Evolutionary conservation across 1,140 invertebrate genomes (phyloP).

Genomic region (Phthorimaea operculella): DNA sequence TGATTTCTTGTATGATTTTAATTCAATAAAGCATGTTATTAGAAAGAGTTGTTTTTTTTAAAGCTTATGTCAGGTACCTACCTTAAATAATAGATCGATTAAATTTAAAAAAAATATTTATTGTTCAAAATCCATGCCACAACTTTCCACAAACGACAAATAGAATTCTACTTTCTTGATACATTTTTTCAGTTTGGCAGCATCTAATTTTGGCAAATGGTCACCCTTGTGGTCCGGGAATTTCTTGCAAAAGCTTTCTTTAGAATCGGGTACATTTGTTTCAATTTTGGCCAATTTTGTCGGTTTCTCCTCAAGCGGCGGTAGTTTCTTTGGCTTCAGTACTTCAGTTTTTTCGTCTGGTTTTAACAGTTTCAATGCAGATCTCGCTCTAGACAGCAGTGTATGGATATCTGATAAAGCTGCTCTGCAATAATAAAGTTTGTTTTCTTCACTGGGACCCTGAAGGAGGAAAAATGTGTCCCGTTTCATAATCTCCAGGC

Average conservation of each 20-base stretch:
- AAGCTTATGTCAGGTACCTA: too few relatives aligned
- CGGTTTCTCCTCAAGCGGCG: conserved; percentile 5
- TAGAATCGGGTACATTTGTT: conserved; percentile 27
- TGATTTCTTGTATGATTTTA: too few relatives aligned
- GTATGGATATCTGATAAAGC: conserved; percentile 73
- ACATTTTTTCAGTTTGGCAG: conserved; percentile 68
- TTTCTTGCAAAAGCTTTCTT: conserved; percentile 59
- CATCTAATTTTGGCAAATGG: conserved; percentile 62
- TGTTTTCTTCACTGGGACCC: conserved; percentile 45
- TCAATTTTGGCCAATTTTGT: conserved; percentile 18
- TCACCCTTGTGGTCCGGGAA: conserved; percentile 65
- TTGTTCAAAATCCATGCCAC: conserved; percentile 29
- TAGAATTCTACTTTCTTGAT: conserved; percentile 78
- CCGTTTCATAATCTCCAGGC: conserved; percentile 50
- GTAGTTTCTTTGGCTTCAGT: conserved; percentile 21
- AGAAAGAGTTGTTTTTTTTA: too few relatives aligned
- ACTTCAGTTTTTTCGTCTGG: not conserved
- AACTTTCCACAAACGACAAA: conserved; percentile 71
- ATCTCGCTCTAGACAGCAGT: conserved; percentile 64
- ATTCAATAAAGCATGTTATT: too few relatives aligned
- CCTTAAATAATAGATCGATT: too few relatives aligned
- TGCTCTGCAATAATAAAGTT: conserved; percentile 47
- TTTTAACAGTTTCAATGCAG: conserved; percentile 33
- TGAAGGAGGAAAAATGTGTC: conserved; percentile 43
- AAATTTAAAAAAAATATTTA: too few relatives aligned